These are phyloP conservation scores for Coelopa frigida DNA, from an alignment of 1,140 invertebrate genomes.

Conservation along the genomic window DNA sequence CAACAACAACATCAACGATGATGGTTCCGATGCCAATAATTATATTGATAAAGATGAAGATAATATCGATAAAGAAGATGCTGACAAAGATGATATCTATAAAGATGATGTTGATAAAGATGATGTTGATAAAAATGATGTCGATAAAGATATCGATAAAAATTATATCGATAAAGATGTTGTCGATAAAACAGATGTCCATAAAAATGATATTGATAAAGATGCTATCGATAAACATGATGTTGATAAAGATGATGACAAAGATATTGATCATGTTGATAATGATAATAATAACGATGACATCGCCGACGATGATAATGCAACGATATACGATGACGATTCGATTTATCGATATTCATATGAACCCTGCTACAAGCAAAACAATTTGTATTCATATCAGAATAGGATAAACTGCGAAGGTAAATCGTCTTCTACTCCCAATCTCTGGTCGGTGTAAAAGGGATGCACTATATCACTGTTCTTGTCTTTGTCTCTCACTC, in stretches of 20 bases:
- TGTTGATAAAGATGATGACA: background rate
- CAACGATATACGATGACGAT: conserved; percentile 16
- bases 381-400: conserved; percentile 42
- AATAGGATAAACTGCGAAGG: conserved; percentile 42
- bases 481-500: background rate
- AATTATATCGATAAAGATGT: background rate
- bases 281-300: conserved; percentile 15
- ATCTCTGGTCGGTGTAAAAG: too few species aligned
- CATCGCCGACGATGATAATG: conserved; percentile 19
- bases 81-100: too few species aligned
- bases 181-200: background rate
- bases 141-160: conserved; percentile 7
- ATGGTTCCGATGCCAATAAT: background rate
- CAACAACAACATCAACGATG: too few species aligned
- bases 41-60: too few species aligned
- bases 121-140: conserved; percentile 5
- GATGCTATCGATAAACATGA: background rate
- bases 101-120: conserved; percentile 12
- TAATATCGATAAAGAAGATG: too few species aligned
- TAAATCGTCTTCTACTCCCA: too few species aligned
- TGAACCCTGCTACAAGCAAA: conserved; percentile 41
- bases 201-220: background rate
- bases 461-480: too few species aligned
- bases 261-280: background rate
- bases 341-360: conserved; percentile 17